Evolutionary conservation across 2,797 vertebrate genomes (phyloP).

Genomic region (Tenualosa ilisha): DNA sequence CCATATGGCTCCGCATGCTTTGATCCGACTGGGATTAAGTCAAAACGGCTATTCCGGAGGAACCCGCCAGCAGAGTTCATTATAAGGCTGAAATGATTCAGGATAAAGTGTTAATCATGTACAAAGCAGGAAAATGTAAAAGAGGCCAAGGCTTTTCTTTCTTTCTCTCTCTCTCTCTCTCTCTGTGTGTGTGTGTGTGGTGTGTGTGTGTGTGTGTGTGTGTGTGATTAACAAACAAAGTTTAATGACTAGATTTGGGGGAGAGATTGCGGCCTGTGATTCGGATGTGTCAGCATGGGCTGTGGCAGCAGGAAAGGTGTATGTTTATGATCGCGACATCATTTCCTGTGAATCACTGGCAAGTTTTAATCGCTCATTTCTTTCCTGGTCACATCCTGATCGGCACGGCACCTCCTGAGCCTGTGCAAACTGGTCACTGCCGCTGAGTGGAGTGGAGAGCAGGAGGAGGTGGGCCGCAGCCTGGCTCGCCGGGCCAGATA

Average conservation of each 20-base stretch:
- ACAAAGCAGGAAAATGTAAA: neutral
- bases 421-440: neutral
- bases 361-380: slow-evolving; percentile 44
- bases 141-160: neutral
- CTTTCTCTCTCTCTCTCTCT: no score
- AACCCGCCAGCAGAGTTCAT: slow-evolving; percentile 28
- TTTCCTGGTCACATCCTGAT: slow-evolving; percentile 52
- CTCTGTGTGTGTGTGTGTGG: neutral
- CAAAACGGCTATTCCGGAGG: slow-evolving; percentile 41
- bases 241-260: neutral
- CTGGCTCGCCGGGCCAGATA: neutral
- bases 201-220: neutral
- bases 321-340: slow-evolving; percentile 36
- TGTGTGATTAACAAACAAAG: neutral
- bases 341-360: slow-evolving; percentile 39
- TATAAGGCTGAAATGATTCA: slow-evolving; percentile 30
- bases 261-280: neutral
- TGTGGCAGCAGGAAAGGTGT: slow-evolving; percentile 34
- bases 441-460: neutral
- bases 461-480: neutral
- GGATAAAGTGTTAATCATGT: slow-evolving; percentile 13
- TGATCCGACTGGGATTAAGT: slow-evolving; percentile 53
- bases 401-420: slow-evolving; percentile 28
- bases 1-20: slow-evolving; percentile 58
- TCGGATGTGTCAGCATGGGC: slow-evolving; percentile 16